These are phyloP conservation scores for Lasiommata megera DNA, from an alignment of 2,888 invertebrate species.

Conservation along the genomic window DNA sequence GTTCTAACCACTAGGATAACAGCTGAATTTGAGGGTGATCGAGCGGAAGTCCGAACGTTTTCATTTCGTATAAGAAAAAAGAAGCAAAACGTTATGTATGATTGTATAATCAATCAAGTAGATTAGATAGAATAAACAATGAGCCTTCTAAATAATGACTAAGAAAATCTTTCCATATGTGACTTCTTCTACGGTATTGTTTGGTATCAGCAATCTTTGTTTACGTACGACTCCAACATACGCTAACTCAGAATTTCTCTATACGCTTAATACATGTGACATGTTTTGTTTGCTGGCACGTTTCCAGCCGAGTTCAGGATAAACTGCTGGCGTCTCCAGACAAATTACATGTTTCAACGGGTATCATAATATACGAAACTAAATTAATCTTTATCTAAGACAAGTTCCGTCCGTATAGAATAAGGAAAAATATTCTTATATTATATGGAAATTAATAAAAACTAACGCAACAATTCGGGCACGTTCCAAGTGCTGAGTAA, in stretches of 20 bases:
- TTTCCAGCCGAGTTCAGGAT: conserved; percentile 11
- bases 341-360: conserved; percentile 12
- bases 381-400: conserved; percentile 12
- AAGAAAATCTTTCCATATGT: no score
- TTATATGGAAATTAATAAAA: no score
- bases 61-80: no score
- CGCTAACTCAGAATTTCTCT: background rate
- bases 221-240: background rate
- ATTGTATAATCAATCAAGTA: no score
- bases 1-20: no score
- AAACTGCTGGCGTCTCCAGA: conserved; percentile 8
- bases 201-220: background rate
- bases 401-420: background rate
- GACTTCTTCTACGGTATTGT: background rate
- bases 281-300: conserved; percentile 8
- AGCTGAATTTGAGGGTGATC: no score
- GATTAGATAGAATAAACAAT: no score
- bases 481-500: no score
- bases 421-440: background rate
- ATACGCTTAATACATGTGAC: conserved; percentile 8
- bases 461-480: no score
- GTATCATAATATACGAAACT: conserved; percentile 6
- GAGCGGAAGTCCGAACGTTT: no score
- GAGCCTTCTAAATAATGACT: no score
- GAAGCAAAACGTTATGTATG: no score